These are phyloP conservation scores for Paratilapia polleni DNA, from an alignment of 2,113 vertebrate genomes.

Conservation along the genomic window DNA sequence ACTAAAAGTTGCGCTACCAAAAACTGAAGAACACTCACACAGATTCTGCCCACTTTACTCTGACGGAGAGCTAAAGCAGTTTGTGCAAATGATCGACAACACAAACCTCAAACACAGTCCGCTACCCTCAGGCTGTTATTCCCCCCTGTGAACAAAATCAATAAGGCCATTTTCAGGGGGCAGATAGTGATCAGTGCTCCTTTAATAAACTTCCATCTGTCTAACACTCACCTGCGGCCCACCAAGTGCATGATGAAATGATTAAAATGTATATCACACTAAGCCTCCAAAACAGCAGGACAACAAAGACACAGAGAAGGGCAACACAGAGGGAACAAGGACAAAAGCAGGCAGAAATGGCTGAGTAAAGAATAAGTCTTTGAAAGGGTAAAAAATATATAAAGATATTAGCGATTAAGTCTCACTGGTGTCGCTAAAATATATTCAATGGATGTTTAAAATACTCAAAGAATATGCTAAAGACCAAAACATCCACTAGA, in stretches of 20 bases:
- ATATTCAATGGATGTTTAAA: background rate
- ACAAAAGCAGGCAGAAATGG: conserved; percentile 20
- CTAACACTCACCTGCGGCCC: conserved; percentile 58
- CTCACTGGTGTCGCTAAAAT: background rate
- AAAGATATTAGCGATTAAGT: background rate
- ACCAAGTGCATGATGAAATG: conserved; percentile 64
- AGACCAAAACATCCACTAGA: background rate
- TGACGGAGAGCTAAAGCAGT: conserved; percentile 10
- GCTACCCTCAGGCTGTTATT: conserved; percentile 50
- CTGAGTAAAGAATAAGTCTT: conserved; percentile 12
- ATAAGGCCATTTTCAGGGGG: conserved; percentile 74
- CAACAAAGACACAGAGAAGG: conserved; percentile 42
- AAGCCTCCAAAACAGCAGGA: conserved; percentile 41
- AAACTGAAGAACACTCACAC: conserved; percentile 1
- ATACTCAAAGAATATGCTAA: background rate
- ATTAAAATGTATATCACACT: conserved; percentile 72
- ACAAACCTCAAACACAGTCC: conserved; percentile 38
- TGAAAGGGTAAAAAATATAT: background rate
- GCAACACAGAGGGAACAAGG: conserved; percentile 32
- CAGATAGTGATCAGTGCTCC: conserved; percentile 76
- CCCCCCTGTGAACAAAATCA: conserved; percentile 69
- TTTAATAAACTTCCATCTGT: conserved; percentile 79
- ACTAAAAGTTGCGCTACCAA: background rate
- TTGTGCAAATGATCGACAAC: conserved; percentile 60
- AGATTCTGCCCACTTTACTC: conserved; percentile 12